Evolutionary conservation across 1,140 invertebrate genomes (phyloP), one percentile per base, ranked within the genome.

Genomic region (Halictus rubicundus): DNA sequence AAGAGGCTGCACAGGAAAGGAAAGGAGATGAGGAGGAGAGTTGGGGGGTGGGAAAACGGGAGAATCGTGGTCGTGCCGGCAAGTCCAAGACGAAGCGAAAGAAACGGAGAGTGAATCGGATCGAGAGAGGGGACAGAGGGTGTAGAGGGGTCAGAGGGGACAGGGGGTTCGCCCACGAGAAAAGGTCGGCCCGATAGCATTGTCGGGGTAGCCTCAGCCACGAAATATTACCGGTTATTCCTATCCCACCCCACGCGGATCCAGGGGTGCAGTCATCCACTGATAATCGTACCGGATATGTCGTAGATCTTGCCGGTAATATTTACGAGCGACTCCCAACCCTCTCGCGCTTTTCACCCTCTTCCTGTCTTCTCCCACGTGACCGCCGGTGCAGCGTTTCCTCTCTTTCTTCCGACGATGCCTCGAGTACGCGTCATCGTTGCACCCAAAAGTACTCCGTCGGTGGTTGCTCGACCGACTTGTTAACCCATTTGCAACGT

Each of bases 141-240:
- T 2, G 8, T 66, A 60, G 64, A 52, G 46, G 25, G 59, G 3
- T 4, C 19, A 21, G 49, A 32, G 49, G 27, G 39, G 16, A 32
- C 0, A n/a, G 52, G 49, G 16, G n/a, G 54, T 49, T 23, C 80
- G 72, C 39, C 60, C 57, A 27, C 19, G 61, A 61, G 52, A 49
- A 85, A 75, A 69, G 78, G 80, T 59, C 49, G 78, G 42, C 59
- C 46, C 66, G 85, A 88, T 85, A 80, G 76, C 83, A 85, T 85
- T 86, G 84, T 85, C 83, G 63, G 84, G 79, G 37, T 79, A 32
- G 80, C 66, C 74, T 68, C 77, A 72, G 69, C 71, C 64, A 86
- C 84, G 84, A 86, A 86, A 86, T 86, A 86, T 86, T 79, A 85
- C 83, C 80, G 79, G 83, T 85, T 86, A 86, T 86, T 85, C 83